Evolutionary conservation across 2,113 vertebrate genomes (phyloP).

Genomic region (Nyctibius bracteatus): DNA sequence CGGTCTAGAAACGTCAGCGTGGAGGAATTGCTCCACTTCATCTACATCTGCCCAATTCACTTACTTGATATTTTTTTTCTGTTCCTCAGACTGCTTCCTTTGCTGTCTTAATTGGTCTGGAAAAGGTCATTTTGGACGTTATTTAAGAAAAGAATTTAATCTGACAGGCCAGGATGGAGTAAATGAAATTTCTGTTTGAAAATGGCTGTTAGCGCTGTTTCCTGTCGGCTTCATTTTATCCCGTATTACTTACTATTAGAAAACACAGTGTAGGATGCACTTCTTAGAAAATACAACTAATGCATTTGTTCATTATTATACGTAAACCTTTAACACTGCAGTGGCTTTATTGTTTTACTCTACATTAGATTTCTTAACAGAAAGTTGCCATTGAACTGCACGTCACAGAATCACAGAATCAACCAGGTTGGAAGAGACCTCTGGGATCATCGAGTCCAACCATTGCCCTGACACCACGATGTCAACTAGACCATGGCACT

Average conservation of each 20-base stretch:
- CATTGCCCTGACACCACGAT: no score
- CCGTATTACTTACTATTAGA: background rate
- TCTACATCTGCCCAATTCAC: background rate
- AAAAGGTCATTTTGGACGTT: background rate
- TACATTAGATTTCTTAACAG: background rate
- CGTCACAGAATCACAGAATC: no score
- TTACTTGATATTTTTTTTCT: background rate
- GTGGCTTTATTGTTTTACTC: background rate
- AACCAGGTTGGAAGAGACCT: no score
- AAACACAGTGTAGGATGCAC: background rate
- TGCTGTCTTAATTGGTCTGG: background rate
- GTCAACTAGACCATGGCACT: no score
- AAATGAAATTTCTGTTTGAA: conserved; percentile 30
- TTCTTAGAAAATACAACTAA: background rate
- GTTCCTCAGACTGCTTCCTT: background rate
- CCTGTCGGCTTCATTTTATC: background rate
- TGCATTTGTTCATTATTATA: background rate
- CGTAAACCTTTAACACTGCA: background rate
- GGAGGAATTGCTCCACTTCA: background rate
- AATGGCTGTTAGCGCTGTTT: background rate
- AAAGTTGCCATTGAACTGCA: background rate
- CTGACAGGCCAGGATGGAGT: background rate
- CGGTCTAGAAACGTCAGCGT: accelerated
- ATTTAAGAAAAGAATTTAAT: background rate
- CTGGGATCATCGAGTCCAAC: no score